These are phyloP conservation scores for Archips xylosteana DNA, from an alignment of 2,888 invertebrate genomes.

Conservation along the genomic window DNA sequence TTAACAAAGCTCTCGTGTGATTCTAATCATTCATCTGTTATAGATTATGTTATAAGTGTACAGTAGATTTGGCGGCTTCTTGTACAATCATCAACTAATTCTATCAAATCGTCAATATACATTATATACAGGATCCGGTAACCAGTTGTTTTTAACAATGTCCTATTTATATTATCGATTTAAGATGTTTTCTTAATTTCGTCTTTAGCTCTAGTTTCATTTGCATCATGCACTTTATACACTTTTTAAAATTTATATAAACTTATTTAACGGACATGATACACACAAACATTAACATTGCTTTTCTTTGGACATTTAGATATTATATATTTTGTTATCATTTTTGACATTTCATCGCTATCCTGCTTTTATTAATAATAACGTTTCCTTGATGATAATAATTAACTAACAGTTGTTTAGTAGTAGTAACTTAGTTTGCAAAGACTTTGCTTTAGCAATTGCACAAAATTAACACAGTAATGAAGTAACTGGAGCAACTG, in stretches of 20 bases:
- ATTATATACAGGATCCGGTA: slow-evolving; percentile 66
- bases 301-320: slow-evolving; percentile 42
- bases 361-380: slow-evolving; percentile 66
- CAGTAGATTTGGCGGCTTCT: slow-evolving; percentile 80
- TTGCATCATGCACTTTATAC: slow-evolving; percentile 41
- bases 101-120: slow-evolving; percentile 70
- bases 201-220: slow-evolving; percentile 40
- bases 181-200: slow-evolving; percentile 81
- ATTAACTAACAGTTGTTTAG: slow-evolving; percentile 57
- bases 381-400: slow-evolving; percentile 31
- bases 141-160: slow-evolving; percentile 51
- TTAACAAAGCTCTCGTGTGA: slow-evolving; percentile 61
- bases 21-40: slow-evolving; percentile 66
- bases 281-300: slow-evolving; percentile 43
- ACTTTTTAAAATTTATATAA: background rate
- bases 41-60: slow-evolving; percentile 60
- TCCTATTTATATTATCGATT: slow-evolving; percentile 54
- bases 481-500: slow-evolving; percentile 74
- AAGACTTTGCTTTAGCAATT: slow-evolving; percentile 74
- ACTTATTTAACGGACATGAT: slow-evolving; percentile 32
- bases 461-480: slow-evolving; percentile 68
- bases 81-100: slow-evolving; percentile 80
- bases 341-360: slow-evolving; percentile 56
- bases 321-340: slow-evolving; percentile 47
- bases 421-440: slow-evolving; percentile 59